These are phyloP conservation scores for Euborellia annulipes DNA, from an alignment of 1,140 invertebrate species.

Conservation along the genomic window DNA sequence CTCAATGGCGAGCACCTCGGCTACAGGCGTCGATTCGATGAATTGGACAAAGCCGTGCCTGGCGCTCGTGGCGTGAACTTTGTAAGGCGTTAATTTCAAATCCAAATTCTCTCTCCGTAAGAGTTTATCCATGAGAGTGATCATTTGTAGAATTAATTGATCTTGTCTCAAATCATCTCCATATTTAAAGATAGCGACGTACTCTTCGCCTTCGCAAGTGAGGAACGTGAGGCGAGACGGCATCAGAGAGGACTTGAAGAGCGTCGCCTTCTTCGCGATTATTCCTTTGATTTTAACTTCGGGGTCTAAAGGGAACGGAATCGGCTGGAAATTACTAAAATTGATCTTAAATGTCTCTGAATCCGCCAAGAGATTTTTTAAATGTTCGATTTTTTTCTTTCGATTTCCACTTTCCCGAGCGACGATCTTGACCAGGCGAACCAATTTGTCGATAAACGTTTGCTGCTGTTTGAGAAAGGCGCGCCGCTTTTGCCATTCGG, in stretches of 20 bases:
- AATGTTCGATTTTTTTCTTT: conserved; percentile 75
- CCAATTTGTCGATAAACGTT: conserved; percentile 79
- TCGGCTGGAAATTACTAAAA: conserved; percentile 80
- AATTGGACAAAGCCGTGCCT: conserved; percentile 96
- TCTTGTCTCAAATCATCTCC: conserved; percentile 98
- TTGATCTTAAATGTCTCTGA: conserved; percentile 70
- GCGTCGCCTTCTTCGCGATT: conserved; percentile 68
- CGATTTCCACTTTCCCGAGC: conserved; percentile 81
- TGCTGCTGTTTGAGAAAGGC: conserved; percentile 66
- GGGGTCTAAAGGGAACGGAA: conserved; percentile 89
- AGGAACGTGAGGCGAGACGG: conserved; percentile 89
- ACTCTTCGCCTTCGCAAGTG: conserved; percentile 66
- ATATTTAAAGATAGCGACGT: conserved; percentile 95
- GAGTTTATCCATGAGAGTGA: conserved; percentile 95
- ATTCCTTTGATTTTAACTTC: conserved; percentile 81
- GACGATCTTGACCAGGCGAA: conserved; percentile 80
- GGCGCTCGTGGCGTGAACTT: conserved; percentile 82
- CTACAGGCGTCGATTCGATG: conserved; percentile 85
- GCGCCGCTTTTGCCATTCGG: conserved; percentile 49
- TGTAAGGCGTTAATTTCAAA: conserved; percentile 88
- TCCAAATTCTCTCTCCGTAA: conserved; percentile 86
- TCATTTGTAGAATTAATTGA: conserved; percentile 94
- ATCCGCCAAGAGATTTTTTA: conserved; percentile 68
- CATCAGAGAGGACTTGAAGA: conserved; percentile 97
- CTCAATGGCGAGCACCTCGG: conserved; percentile 75